phyloP scores from a whole-genome alignment of 1,140 invertebrate species.

The Bombus cullumanus region DNA sequence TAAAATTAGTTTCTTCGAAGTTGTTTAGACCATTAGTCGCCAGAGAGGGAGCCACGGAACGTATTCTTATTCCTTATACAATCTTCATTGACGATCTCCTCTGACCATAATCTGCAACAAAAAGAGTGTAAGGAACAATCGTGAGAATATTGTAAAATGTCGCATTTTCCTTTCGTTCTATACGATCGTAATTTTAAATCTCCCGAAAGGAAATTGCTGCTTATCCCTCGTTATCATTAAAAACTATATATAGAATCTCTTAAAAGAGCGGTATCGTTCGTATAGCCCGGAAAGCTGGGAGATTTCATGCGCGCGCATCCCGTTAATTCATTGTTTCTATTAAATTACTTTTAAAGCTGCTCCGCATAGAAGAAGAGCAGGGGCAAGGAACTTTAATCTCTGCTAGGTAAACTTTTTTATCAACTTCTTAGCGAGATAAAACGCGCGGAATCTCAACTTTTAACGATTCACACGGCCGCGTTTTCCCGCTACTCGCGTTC shows the following conservation, averaged over 20 bases:
- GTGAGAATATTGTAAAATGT: background rate
- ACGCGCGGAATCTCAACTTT: constrained; percentile 8
- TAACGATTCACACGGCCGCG: background rate
- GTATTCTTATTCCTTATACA: constrained; percentile 19
- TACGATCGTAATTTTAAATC: background rate
- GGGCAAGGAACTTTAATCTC: constrained; percentile 3
- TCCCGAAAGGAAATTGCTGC: background rate
- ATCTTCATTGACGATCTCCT: constrained; percentile 47
- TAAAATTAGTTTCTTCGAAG: constrained; percentile 64
- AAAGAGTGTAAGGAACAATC: background rate
- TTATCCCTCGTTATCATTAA: constrained; percentile 13
- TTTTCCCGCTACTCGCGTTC: background rate
- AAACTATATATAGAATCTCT: constrained; percentile 1
- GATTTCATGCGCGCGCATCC: background rate
- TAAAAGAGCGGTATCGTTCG: background rate
- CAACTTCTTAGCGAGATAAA: constrained; percentile 16
- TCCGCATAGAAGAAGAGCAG: background rate
- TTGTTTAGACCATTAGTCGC: constrained; percentile 63
- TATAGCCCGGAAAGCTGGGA: background rate
- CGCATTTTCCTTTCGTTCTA: background rate
- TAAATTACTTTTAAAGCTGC: constrained; percentile 25
- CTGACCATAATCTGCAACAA: constrained; percentile 55
- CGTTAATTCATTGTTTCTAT: constrained; percentile 40
- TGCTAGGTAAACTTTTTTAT: constrained; percentile 34
- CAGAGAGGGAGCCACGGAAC: constrained; percentile 26